These are phyloP conservation scores for Clinocottus analis DNA, from an alignment of 2,113 vertebrate species.

Conservation along the genomic window DNA sequence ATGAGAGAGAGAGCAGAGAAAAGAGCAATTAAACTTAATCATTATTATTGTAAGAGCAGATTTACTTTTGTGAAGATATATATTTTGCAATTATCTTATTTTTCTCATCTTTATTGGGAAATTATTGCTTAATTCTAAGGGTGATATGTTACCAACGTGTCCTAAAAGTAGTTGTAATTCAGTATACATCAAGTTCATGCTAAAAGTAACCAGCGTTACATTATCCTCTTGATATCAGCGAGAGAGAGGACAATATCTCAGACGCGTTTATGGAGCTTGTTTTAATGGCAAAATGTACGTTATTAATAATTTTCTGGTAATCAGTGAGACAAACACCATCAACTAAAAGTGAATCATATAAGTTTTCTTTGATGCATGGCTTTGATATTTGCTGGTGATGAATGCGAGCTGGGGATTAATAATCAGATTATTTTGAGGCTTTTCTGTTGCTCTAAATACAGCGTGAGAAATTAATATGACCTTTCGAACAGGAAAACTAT, in stretches of 20 bases:
- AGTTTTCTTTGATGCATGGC: constrained; percentile 58
- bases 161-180: neutral
- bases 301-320: constrained; percentile 32
- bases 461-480: constrained; percentile 67
- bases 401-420: constrained; percentile 43
- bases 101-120: no score
- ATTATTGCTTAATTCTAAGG: neutral
- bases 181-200: neutral
- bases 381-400: constrained; percentile 69
- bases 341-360: constrained; percentile 45
- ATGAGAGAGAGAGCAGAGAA: constrained; percentile 12
- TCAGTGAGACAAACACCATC: constrained; percentile 33
- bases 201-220: neutral
- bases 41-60: constrained; percentile 31
- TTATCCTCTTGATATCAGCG: constrained; percentile 59
- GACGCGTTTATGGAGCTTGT: constrained; percentile 22
- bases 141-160: neutral
- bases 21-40: constrained; percentile 57
- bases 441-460: constrained; percentile 33
- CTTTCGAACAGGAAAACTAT: constrained; percentile 50
- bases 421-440: constrained; percentile 35
- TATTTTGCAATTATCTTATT: no score
- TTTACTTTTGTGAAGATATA: neutral
- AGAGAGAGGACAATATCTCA: constrained; percentile 29
- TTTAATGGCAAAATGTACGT: constrained; percentile 30